Percentiles rank a stretch among this genome's conserved stretches.
phyloP scores from a whole-genome alignment of 1,140 invertebrate species.

The Halictus rubicundus region DNA sequence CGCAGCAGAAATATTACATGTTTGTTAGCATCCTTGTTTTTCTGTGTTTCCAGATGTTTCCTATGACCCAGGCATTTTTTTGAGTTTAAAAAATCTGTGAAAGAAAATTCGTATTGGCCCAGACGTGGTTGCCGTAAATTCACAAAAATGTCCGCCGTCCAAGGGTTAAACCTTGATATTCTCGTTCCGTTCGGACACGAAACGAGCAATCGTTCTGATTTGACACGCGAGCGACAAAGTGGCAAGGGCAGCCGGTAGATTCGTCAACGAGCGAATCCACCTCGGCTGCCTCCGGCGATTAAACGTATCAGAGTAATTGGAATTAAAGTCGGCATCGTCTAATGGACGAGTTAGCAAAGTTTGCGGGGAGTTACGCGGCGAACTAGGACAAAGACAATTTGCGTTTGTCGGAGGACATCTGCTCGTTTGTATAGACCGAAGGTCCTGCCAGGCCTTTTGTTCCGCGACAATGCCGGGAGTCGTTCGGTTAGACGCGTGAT shows the following conservation, averaged over 20 bases:
- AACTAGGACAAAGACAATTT: constrained; percentile 58
- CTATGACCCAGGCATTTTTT: too few species aligned
- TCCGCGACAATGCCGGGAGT: constrained; percentile 18
- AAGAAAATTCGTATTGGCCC: too few species aligned
- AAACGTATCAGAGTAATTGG: not conserved
- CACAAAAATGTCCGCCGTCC: too few species aligned
- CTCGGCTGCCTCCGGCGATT: not conserved
- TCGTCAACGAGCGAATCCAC: not conserved
- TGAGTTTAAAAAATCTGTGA: too few species aligned
- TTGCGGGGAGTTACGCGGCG: not conserved
- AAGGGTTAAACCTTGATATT: too few species aligned
- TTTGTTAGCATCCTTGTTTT: too few species aligned
- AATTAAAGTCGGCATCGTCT: not conserved
- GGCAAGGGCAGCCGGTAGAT: not conserved
- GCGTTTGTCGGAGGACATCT: constrained; percentile 40
- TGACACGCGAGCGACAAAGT: too few species aligned
- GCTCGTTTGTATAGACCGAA: constrained; percentile 50
- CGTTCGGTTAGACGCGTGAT: constrained; percentile 31
- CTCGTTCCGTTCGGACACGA: too few species aligned
- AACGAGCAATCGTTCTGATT: too few species aligned
- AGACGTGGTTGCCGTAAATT: too few species aligned
- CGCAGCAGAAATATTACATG: too few species aligned
- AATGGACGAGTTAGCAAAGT: constrained; percentile 22
- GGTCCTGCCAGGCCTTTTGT: constrained; percentile 55
- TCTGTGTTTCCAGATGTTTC: too few species aligned